Evolutionary conservation across 2,888 invertebrate genomes (phyloP).

Genomic region (Blastobasis lacticolella): DNA sequence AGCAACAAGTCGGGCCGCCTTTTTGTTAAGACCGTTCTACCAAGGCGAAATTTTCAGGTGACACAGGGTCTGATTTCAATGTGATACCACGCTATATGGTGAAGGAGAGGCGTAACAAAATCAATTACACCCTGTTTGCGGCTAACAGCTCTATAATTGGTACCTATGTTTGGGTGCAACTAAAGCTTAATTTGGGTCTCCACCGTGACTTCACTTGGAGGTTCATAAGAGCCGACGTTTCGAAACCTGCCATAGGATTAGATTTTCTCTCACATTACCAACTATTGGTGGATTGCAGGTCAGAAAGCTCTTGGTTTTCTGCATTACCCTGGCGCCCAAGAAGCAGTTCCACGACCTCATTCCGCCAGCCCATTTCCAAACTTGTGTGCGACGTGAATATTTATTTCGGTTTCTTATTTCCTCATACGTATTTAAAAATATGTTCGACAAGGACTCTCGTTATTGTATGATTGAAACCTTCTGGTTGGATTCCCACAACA

Average conservation of each 20-base stretch:
- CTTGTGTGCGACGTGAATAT: too few species aligned
- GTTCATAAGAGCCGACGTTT: neutral
- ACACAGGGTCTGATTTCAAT: neutral
- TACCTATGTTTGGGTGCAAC: neutral
- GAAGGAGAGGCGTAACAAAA: neutral
- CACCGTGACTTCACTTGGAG: neutral
- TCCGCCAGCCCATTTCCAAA: too few species aligned
- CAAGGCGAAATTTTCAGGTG: neutral
- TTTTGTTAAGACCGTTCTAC: neutral
- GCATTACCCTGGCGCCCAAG: conserved; percentile 21
- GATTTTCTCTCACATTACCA: too few species aligned
- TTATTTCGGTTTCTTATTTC: too few species aligned
- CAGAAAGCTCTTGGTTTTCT: conserved; percentile 24
- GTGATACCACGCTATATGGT: neutral
- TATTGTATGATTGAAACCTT: too few species aligned
- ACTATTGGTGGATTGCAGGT: conserved; percentile 3
- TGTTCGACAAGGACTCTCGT: too few species aligned
- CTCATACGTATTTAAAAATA: too few species aligned
- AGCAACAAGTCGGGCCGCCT: too few species aligned
- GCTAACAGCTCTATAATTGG: neutral
- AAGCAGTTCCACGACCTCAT: neutral
- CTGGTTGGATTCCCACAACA: too few species aligned
- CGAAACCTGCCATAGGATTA: neutral
- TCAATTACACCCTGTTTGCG: neutral
- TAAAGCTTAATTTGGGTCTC: neutral